Evolutionary conservation across 2,888 invertebrate genomes (phyloP).

Genomic region (Dorcus parallelipipedus): DNA sequence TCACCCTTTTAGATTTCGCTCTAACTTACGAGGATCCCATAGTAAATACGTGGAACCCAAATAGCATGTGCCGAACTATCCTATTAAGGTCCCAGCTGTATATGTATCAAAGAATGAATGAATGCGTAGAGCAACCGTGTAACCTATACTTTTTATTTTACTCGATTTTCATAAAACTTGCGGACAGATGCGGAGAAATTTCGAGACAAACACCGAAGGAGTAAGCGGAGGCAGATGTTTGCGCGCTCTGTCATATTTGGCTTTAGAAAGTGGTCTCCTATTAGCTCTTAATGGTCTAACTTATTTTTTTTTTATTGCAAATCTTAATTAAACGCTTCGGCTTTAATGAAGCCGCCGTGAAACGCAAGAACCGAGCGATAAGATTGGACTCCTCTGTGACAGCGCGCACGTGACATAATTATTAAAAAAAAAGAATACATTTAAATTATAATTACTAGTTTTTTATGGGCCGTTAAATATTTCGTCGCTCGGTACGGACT

Average conservation of each 20-base stretch:
- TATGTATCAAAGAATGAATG: constrained; percentile 1
- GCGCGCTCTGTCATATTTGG: constrained; percentile 1
- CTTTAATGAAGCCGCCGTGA: constrained; percentile 5
- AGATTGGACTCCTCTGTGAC: no score
- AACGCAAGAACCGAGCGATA: not conserved
- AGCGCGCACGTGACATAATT: not conserved
- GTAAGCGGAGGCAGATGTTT: constrained; percentile 10
- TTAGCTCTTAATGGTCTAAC: constrained; percentile 14
- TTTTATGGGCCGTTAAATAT: no score
- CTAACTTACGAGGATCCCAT: no score
- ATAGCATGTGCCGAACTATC: constrained; percentile 10
- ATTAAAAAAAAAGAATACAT: no score
- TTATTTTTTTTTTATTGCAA: constrained; percentile 8
- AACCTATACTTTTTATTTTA: constrained; percentile 12
- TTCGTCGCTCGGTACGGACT: no score
- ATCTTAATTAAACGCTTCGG: constrained; percentile 11
- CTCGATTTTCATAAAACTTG: constrained; percentile 8
- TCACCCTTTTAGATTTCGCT: no score
- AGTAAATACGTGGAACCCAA: not conserved
- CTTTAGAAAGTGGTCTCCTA: constrained; percentile 17
- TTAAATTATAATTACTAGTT: no score
- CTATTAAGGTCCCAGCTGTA: constrained; percentile 3
- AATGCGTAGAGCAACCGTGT: not conserved
- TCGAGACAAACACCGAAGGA: not conserved
- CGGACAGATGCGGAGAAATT: constrained; percentile 5